These are phyloP conservation scores for Spinibarbus caldwelli DNA, from an alignment of 2,797 vertebrate genomes.

Conservation along the genomic window DNA sequence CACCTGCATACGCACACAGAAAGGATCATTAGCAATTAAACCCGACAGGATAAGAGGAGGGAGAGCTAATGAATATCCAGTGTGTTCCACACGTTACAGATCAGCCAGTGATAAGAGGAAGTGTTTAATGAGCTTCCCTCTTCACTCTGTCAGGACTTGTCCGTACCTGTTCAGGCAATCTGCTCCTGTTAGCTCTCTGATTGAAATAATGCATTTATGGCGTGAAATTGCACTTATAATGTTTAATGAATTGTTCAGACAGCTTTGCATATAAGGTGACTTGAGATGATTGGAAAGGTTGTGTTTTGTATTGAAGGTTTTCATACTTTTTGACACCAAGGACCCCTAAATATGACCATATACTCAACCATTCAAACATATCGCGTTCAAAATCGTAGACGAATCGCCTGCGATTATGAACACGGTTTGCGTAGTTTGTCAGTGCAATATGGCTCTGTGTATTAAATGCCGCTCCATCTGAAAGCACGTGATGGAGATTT, in stretches of 20 bases:
- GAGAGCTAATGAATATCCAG: constrained; percentile 65
- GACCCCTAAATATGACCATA: background rate
- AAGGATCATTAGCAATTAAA: constrained; percentile 65
- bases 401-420: too few species aligned
- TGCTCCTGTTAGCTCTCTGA: constrained; percentile 65
- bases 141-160: constrained; percentile 46
- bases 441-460: too few species aligned
- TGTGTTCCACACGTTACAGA: constrained; percentile 61
- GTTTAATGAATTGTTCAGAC: constrained; percentile 67
- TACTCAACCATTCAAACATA: background rate
- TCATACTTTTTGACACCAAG: background rate
- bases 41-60: constrained; percentile 54
- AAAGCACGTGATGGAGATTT: too few species aligned
- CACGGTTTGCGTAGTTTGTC: too few species aligned
- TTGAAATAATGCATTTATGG: constrained; percentile 74
- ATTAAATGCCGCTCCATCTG: too few species aligned
- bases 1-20: constrained; percentile 43
- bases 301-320: background rate
- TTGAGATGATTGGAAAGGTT: constrained; percentile 36
- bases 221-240: constrained; percentile 69
- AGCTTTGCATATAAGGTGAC: constrained; percentile 47
- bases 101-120: constrained; percentile 63
- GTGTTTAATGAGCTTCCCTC: constrained; percentile 60
- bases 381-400: too few species aligned
- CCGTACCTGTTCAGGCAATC: constrained; percentile 35